Conservation (phyloP, 2,113 vertebrate species). For the Cyanoramphus novaezelandiae region DNA sequence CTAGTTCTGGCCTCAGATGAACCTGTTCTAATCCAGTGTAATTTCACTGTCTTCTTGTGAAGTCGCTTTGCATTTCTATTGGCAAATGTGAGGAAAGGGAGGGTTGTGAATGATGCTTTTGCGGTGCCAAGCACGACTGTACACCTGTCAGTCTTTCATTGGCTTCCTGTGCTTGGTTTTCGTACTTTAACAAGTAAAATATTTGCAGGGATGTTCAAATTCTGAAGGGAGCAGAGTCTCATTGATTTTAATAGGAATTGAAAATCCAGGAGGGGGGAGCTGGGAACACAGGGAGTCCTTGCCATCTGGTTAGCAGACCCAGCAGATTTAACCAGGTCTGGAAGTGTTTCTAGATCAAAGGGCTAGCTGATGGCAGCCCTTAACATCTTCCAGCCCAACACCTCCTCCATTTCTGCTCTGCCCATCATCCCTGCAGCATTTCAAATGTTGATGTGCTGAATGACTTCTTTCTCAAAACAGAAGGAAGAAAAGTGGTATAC, state of each 20-base stretch:
- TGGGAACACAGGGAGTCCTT: not conserved
- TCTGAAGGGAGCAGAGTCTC: not conserved
- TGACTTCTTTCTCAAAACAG: not conserved
- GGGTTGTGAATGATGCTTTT: not conserved
- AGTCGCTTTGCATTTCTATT: not conserved
- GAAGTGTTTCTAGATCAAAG: conserved; percentile 52
- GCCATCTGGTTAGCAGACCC: conserved; percentile 30
- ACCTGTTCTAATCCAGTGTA: not conserved
- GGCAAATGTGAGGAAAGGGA: not conserved
- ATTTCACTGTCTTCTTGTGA: not conserved
- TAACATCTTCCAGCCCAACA: not conserved
- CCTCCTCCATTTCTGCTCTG: not conserved
- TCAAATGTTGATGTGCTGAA: not conserved
- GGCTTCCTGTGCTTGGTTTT: not conserved
- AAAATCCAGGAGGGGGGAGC: not conserved
- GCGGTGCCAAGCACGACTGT: not conserved
- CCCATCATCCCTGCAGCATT: not conserved
- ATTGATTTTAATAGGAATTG: not conserved
- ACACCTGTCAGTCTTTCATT: not conserved
- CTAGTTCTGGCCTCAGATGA: not conserved
- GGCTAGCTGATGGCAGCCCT: not conserved
- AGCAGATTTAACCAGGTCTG: conserved; percentile 2
- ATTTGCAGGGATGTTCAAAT: not conserved
- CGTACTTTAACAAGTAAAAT: not conserved
- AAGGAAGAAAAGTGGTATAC: not conserved